Evolutionary conservation across 1,140 invertebrate genomes (phyloP).

Genomic region (Drosophila willistoni): DNA sequence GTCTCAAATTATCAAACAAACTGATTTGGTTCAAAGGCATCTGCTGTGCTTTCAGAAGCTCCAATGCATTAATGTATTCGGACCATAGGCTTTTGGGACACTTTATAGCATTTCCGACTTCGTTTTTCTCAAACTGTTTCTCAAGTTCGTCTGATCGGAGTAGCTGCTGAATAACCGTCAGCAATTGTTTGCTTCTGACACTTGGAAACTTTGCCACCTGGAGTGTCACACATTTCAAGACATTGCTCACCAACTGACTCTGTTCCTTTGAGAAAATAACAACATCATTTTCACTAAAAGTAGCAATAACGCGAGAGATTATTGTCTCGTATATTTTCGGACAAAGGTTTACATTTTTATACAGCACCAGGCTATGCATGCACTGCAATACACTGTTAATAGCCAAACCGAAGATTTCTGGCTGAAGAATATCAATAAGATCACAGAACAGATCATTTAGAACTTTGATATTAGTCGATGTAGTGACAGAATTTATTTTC

Average conservation of each 20-base stretch:
- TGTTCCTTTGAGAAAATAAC: not conserved
- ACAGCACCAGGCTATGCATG: not conserved
- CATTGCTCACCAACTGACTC: not conserved
- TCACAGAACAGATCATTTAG: not conserved
- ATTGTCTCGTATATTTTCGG: not conserved
- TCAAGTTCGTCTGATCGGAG: constrained; percentile 53
- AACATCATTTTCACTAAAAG: not conserved
- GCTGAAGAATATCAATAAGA: not conserved
- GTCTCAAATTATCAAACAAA: constrained; percentile 83
- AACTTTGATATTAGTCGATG: too few species aligned
- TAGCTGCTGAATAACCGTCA: constrained; percentile 33
- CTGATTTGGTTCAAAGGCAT: constrained; percentile 84
- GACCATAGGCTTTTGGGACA: constrained; percentile 47
- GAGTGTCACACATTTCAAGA: not conserved
- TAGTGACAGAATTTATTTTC: too few species aligned
- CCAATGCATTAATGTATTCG: constrained; percentile 81
- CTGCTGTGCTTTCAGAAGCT: constrained; percentile 86
- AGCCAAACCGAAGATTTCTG: not conserved
- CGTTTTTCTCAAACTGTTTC: not conserved
- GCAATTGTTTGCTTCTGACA: constrained; percentile 9
- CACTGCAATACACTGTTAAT: not conserved
- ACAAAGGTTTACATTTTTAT: not conserved
- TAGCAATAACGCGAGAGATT: not conserved
- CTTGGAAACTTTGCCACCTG: not conserved
- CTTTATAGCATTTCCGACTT: too few species aligned